A percentile compares a stretch with the other conserved stretches of the same genome.
These are phyloP conservation scores for Cataglyphis albicans DNA, from an alignment of 2,888 invertebrate species.

Conservation along the genomic window DNA sequence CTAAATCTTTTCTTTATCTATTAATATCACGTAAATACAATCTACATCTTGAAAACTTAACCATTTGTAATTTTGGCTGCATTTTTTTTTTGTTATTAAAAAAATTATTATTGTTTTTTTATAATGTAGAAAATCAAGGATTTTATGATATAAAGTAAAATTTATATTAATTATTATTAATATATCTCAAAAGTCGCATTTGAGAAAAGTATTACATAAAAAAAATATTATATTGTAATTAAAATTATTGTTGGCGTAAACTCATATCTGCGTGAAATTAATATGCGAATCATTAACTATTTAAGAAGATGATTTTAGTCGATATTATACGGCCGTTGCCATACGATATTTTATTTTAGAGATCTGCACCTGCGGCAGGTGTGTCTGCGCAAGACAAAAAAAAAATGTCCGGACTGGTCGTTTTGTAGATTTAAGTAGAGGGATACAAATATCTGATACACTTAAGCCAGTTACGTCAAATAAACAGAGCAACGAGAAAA, in stretches of 20 bases:
- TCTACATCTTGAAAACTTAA: background rate
- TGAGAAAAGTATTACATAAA: background rate
- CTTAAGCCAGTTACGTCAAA: background rate
- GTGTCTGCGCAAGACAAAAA: constrained; percentile 53
- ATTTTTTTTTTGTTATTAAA: background rate
- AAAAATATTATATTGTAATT: background rate
- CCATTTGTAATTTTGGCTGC: background rate
- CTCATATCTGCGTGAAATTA: background rate
- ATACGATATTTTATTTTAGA: constrained; percentile 60
- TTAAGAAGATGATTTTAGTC: background rate
- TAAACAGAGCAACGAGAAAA: background rate
- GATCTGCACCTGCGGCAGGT: constrained; percentile 72
- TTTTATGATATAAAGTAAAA: background rate
- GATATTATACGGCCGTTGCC: constrained; percentile 59
- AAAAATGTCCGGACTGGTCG: constrained; percentile 49
- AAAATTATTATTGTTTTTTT: background rate
- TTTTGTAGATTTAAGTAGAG: constrained; percentile 67
- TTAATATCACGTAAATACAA: background rate
- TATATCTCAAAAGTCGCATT: background rate
- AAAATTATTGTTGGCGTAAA: background rate
- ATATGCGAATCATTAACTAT: constrained; percentile 2
- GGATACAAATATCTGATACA: constrained; percentile 38
- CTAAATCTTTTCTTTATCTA: background rate
- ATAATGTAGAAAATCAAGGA: background rate
- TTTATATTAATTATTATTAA: background rate